Evolutionary conservation across 2,888 invertebrate genomes (phyloP).

Genomic region (Hydroisotoma schaefferi): DNA sequence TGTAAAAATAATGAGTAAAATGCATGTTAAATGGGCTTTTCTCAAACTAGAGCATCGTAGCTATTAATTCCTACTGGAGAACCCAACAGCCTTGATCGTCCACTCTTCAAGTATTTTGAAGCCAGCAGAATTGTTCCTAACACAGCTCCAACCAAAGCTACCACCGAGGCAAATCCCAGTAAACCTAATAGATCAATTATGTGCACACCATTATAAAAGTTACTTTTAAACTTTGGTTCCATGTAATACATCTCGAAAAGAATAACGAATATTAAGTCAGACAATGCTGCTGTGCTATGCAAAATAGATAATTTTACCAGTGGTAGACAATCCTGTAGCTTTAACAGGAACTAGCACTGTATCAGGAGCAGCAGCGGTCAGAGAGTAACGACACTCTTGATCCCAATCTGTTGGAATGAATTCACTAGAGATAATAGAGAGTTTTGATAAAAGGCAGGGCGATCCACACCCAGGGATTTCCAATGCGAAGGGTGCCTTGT

Average conservation of each 20-base stretch:
- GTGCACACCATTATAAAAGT: too few relatives aligned
- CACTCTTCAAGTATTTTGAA: not conserved
- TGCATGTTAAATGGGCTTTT: too few relatives aligned
- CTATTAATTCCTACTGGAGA: not conserved
- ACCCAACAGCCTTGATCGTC: not conserved
- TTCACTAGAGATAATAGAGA: slow-evolving; percentile 59
- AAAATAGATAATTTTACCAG: not conserved
- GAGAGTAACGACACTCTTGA: slow-evolving; percentile 57
- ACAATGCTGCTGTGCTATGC: slow-evolving; percentile 13
- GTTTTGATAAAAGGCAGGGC: slow-evolving; percentile 62
- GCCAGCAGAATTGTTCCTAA: not conserved
- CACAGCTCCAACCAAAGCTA: not conserved
- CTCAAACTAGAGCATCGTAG: not conserved
- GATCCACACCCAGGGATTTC: slow-evolving; percentile 63
- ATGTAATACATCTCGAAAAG: too few relatives aligned
- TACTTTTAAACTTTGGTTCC: too few relatives aligned
- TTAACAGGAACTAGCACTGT: too few relatives aligned
- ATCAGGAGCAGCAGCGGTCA: not conserved
- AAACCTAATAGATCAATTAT: not conserved
- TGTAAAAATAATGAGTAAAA: too few relatives aligned
- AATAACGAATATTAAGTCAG: too few relatives aligned
- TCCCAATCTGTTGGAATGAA: slow-evolving; percentile 65
- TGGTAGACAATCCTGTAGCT: not conserved
- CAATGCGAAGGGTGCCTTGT: slow-evolving; percentile 58
- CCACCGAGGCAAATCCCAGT: not conserved